Percentiles rank a stretch among this genome's conserved stretches.
Conservation (phyloP, 2,888 invertebrate species). For the Myopa testacea region DNA sequence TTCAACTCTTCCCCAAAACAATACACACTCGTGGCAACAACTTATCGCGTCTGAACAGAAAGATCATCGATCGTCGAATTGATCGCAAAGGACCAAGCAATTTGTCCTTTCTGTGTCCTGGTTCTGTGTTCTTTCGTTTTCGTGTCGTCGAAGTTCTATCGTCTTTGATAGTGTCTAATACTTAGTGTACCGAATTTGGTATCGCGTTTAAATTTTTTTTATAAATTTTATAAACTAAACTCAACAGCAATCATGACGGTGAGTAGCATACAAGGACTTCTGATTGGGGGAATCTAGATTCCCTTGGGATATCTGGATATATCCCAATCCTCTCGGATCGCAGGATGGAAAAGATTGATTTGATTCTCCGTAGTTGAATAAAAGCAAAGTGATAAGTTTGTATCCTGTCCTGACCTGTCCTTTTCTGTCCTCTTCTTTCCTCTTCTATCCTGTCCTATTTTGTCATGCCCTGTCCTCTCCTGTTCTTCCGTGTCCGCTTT, state of each 20-base stretch:
- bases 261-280: neutral
- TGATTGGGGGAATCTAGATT: neutral
- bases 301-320: too few relatives aligned
- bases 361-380: too few relatives aligned
- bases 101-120: neutral
- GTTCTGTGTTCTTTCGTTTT: neutral
- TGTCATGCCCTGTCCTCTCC: too few relatives aligned
- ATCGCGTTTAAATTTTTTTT: neutral
- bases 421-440: too few relatives aligned
- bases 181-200: neutral
- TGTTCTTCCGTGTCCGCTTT: too few relatives aligned
- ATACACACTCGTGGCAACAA: slow-evolving; percentile 8
- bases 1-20: slow-evolving; percentile 49
- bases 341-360: too few relatives aligned
- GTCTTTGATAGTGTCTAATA: neutral
- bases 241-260: slow-evolving; percentile 29
- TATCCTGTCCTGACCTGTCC: too few relatives aligned
- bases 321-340: too few relatives aligned
- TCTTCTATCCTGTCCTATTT: too few relatives aligned
- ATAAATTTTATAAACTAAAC: neutral
- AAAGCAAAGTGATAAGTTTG: too few relatives aligned
- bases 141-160: neutral
- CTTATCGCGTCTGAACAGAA: neutral
- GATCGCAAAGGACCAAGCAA: slow-evolving; percentile 28
- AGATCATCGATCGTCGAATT: neutral